phyloP scores from a whole-genome alignment of 1,140 invertebrate species.

The Hycleus cichorii region DNA sequence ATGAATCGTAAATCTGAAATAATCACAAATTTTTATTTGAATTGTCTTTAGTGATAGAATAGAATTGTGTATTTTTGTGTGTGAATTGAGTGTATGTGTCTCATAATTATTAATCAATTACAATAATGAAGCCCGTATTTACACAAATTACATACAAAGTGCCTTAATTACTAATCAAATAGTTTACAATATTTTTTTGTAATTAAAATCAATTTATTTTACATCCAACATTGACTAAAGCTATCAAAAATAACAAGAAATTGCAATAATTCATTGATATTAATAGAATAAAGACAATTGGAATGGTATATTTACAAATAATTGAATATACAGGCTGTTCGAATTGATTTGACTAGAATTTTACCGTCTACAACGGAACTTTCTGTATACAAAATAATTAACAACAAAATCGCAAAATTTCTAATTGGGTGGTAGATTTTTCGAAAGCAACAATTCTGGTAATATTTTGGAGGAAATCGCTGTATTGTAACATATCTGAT shows the following conservation, averaged over 20 bases:
- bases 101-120: constrained; percentile 12
- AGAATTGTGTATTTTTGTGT: constrained; percentile 12
- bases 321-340: too few species aligned
- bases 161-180: constrained; percentile 2
- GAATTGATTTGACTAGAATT: too few species aligned
- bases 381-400: too few species aligned
- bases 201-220: constrained; percentile 1
- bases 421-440: too few species aligned
- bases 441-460: not conserved
- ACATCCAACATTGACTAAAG: constrained; percentile 15
- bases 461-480: constrained; percentile 11
- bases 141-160: constrained; percentile 21
- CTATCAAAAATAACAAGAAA: not conserved
- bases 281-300: too few species aligned
- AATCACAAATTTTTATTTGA: constrained; percentile 21
- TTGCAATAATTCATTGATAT: too few species aligned
- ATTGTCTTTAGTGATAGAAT: constrained; percentile 11
- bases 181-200: constrained; percentile 14
- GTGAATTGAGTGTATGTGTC: too few species aligned
- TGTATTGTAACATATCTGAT: constrained; percentile 5
- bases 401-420: too few species aligned
- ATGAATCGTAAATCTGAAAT: not conserved
- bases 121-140: constrained; percentile 13
- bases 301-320: too few species aligned
- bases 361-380: too few species aligned